Percentiles rank a stretch among this genome's conserved stretches.
Evolutionary conservation across 2,113 vertebrate genomes (phyloP).

Genomic region (Nothocercus nigrocapillus): DNA sequence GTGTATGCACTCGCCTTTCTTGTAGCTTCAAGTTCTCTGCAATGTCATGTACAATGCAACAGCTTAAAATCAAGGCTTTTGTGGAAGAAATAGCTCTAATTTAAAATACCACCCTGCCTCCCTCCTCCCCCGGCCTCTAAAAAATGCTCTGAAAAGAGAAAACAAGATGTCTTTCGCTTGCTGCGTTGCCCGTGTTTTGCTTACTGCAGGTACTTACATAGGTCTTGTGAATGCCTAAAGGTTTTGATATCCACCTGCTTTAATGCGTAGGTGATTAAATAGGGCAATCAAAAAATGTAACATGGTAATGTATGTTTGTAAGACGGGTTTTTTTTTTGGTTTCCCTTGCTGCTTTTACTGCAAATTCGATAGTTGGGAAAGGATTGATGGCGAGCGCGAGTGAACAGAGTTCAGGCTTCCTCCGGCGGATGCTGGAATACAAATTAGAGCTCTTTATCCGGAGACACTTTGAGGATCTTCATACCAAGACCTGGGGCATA

Average conservation of each 20-base stretch:
- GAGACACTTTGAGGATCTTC: not conserved
- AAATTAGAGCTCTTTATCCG: not conserved
- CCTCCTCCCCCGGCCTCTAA: not conserved
- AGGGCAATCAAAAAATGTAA: not conserved
- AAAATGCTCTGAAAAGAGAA: not conserved
- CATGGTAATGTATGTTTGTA: not conserved
- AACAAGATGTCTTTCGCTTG: not conserved
- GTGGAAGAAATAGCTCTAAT: not conserved
- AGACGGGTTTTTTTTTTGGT: not conserved
- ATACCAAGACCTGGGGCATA: not conserved
- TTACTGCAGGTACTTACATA: not conserved
- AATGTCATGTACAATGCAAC: not conserved
- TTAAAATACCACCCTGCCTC: not conserved
- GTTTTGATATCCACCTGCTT: not conserved
- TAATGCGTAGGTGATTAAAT: not conserved
- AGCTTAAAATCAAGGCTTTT: constrained; percentile 28
- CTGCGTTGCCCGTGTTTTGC: not conserved
- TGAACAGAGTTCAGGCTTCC: not conserved
- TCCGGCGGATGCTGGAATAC: not conserved
- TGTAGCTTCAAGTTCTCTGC: constrained; percentile 24
- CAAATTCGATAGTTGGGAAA: not conserved
- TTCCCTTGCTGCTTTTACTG: not conserved
- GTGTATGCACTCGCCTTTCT: constrained; percentile 30
- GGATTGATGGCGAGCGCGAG: not conserved
- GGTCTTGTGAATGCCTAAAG: not conserved